Percentiles rank a stretch among this genome's conserved stretches.
phyloP scores from a whole-genome alignment of 2,113 vertebrate species.

The Corythoichthys haematopterus region DNA sequence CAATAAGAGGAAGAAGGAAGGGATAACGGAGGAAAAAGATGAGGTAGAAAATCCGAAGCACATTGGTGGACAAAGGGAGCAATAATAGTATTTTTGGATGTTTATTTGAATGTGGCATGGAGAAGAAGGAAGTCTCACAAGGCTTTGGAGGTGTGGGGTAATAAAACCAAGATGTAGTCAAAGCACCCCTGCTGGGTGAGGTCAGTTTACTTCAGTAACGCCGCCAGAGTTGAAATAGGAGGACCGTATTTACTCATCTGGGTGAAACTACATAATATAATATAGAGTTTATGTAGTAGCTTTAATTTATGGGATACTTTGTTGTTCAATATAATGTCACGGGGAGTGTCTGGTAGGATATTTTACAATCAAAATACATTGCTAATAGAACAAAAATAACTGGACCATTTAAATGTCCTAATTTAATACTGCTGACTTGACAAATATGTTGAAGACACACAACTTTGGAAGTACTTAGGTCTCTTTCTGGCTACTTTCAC shows the following conservation, averaged over 20 bases:
- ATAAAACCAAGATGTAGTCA: constrained; percentile 67
- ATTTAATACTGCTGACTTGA: neutral
- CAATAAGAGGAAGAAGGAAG: constrained; percentile 47
- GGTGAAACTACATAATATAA: constrained; percentile 24
- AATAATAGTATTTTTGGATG: constrained; percentile 61
- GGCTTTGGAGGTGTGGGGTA: constrained; percentile 52
- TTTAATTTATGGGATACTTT: constrained; percentile 18
- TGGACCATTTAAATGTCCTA: neutral
- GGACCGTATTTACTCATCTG: constrained; percentile 19
- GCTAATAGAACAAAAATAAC: neutral
- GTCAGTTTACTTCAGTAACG: constrained; percentile 39
- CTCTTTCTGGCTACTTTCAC: constrained; percentile 11
- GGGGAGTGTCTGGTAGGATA: neutral
- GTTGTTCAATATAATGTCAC: constrained; percentile 8
- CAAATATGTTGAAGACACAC: neutral
- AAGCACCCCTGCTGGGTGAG: constrained; percentile 48
- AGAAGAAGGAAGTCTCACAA: constrained; percentile 55
- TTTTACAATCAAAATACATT: neutral
- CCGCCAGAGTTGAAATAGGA: constrained; percentile 43
- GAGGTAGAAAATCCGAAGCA: constrained; percentile 45
- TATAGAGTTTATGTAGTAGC: neutral
- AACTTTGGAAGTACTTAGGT: neutral
- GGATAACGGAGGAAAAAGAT: constrained; percentile 51
- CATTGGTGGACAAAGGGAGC: constrained; percentile 46
- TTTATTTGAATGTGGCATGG: constrained; percentile 66